Percentiles rank a stretch among this genome's conserved stretches.
Evolutionary conservation across 2,888 invertebrate species (phyloP).

Genomic region (Ditylenchus weischeri): DNA sequence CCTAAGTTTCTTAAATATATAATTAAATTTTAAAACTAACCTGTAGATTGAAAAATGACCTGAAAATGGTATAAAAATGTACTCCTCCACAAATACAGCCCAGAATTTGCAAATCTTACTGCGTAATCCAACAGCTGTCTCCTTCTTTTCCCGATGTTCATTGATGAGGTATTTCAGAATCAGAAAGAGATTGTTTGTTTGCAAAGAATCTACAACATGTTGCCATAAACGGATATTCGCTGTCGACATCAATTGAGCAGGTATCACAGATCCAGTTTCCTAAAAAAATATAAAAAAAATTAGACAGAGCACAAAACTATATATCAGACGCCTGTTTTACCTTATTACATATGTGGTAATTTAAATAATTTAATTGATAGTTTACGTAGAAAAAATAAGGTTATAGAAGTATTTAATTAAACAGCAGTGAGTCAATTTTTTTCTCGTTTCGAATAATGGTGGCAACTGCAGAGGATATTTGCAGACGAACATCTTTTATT

Average conservation of each 20-base stretch:
- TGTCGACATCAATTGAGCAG: constrained; percentile 8
- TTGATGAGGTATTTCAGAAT: constrained; percentile 46
- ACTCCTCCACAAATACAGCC: too few species aligned
- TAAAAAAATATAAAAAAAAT: not conserved
- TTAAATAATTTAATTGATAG: too few species aligned
- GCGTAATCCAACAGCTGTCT: constrained; percentile 32
- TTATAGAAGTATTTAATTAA: not conserved
- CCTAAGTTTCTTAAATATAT: too few species aligned
- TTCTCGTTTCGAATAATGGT: constrained; percentile 38
- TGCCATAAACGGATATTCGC: constrained; percentile 20
- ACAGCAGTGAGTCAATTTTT: constrained; percentile 30
- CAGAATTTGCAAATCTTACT: too few species aligned
- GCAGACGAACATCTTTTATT: constrained; percentile 32
- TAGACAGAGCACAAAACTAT: too few species aligned
- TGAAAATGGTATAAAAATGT: too few species aligned
- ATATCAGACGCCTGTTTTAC: too few species aligned
- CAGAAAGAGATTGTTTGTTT: constrained; percentile 29
- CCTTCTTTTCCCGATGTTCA: constrained; percentile 41
- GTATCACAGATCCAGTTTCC: constrained; percentile 5
- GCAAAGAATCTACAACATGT: constrained; percentile 25
- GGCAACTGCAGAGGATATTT: constrained; percentile 32
- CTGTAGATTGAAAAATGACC: constrained; percentile 51
- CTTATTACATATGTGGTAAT: too few species aligned
- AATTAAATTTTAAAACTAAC: constrained; percentile 23
- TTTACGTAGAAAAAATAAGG: too few species aligned